Evolutionary conservation across 2,113 vertebrate species (phyloP), one percentile per base, ranked within the genome.

Genomic region (Pedetes capensis): DNA sequence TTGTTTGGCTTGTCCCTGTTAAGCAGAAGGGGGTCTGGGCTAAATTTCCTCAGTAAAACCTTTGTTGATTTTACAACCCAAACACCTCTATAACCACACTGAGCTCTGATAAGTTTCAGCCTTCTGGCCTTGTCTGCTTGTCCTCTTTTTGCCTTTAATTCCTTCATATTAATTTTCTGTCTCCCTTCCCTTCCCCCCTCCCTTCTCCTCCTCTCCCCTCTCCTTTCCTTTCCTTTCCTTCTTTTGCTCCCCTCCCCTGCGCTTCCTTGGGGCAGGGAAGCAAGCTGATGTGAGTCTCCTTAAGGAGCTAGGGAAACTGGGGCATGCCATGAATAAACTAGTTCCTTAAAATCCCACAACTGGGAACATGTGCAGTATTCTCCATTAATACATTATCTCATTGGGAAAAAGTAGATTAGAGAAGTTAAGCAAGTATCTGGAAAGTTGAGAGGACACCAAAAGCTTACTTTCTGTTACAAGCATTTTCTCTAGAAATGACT

Each of bases 11-110:
- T 18, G 84, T 25, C 71, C 97, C 98, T 44, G 64, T 98, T 98
- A 98, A 98, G 96, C 98, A 97, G 97, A 96, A 98, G 98, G 97
- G 96, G 94, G 96, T 86, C 96, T 89, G 92, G 93, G 96, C 97
- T 96, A 96, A 97, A 93, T 98, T 98, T 98, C 98, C 98, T 98
- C 97, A 95, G 98, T 98, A 98, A 98, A 98, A 97, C 91, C 95
- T 98, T 97, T 96, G 89, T 86, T 3, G 34, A 90, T 96, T 93
- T 97, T 97, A 98, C 96, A 95, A 97, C 98, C 96, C 96, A 83
- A 95, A 98, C 98, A 98, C 98, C 97, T 98, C 93, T 89, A 37
- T 63, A 12, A 37, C 69, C 25, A 51, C 95, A 39, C 53, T 4
- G 6, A 64, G 81, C 96, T 88, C 89, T 96, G 96, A 91, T 29